Base-by-base conservation (phyloP, 2,797 vertebrate genomes). In the Enteromius argenteus region DNA sequence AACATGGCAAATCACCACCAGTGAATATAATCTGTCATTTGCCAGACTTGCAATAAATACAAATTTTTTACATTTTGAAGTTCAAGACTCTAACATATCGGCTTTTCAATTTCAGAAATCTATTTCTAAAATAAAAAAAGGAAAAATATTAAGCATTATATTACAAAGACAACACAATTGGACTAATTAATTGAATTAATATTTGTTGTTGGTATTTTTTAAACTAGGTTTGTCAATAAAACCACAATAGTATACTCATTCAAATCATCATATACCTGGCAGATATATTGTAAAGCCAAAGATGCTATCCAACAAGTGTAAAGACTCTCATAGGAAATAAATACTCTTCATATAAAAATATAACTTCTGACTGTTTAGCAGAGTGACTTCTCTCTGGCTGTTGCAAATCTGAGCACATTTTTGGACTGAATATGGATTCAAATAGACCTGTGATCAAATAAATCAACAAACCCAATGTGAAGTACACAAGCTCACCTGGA, bases 401-500 rank as follows among this genome's bases (percentile, higher is more conserved):
- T 60, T 60, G 44, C 46, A 2, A 42, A 27, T 30, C 49, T 79
- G 44, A 49, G 60, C 42, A 37, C 32, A 42, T 60, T 46, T 17
- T 46, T 81, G 42, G 39, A 75, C 9, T 74, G 58, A 75, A 51
- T 39, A 73, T 39, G 32, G 32, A 66, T 82, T 44, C 56, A 64
- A 51, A 72, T 7, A n/a, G 1, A 56, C 13, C 19, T 32, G 56
- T 6, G 30, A 39, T 27, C 21, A 56, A 84, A 80, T 11, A 75
- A 21, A 15, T 46, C 23, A 79, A 27, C 10, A 10, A 39, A 27
- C 64, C 53, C 14, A 35, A 19, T n/a, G 71, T 51, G 35, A 67
- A 69, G 21, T 10, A 39, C 44, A 56, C 80, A 39, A 89, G 96
- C 97, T 93, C 89, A 99, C 98, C 98, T 99, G 98, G 90, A 99